Evolutionary conservation across 2,888 invertebrate genomes (phyloP).

Genomic region (Melinaea menophilus): DNA sequence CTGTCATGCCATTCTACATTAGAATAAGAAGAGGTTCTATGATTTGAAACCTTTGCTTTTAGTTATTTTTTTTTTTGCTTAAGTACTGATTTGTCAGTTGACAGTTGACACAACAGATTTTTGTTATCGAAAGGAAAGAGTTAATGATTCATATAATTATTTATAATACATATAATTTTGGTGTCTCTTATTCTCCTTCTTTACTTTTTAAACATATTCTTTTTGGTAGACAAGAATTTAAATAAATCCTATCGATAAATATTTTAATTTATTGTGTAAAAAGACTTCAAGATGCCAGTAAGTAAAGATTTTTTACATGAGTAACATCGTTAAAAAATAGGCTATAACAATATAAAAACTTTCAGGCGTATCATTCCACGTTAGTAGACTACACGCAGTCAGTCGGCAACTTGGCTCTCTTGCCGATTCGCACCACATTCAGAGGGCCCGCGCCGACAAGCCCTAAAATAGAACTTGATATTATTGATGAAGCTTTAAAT

Average conservation of each 20-base stretch:
- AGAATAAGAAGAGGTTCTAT: too few relatives aligned
- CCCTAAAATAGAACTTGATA: conserved; percentile 85
- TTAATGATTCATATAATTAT: too few relatives aligned
- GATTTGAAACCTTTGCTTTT: too few relatives aligned
- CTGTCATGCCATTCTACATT: too few relatives aligned
- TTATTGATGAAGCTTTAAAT: conserved; percentile 97
- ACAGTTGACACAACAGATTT: too few relatives aligned
- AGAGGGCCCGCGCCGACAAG: conserved; percentile 93
- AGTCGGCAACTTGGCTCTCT: conserved; percentile 94
- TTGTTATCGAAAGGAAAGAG: too few relatives aligned
- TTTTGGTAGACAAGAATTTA: too few relatives aligned
- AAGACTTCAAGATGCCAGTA: conserved; percentile 45
- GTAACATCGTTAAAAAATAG: not conserved
- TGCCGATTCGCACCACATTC: conserved; percentile 93
- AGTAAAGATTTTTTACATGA: conserved; percentile 10
- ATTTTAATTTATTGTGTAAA: not conserved
- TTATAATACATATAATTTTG: too few relatives aligned
- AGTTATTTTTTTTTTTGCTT: too few relatives aligned
- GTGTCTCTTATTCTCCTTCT: too few relatives aligned
- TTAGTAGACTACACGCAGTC: conserved; percentile 84
- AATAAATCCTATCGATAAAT: not conserved
- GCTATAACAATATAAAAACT: conserved; percentile 18
- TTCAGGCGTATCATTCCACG: conserved; percentile 96
- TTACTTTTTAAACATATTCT: too few relatives aligned
- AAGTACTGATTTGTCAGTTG: too few relatives aligned